phyloP scores from a whole-genome alignment of 2,113 vertebrate genomes.

The Scatophagus argus region DNA sequence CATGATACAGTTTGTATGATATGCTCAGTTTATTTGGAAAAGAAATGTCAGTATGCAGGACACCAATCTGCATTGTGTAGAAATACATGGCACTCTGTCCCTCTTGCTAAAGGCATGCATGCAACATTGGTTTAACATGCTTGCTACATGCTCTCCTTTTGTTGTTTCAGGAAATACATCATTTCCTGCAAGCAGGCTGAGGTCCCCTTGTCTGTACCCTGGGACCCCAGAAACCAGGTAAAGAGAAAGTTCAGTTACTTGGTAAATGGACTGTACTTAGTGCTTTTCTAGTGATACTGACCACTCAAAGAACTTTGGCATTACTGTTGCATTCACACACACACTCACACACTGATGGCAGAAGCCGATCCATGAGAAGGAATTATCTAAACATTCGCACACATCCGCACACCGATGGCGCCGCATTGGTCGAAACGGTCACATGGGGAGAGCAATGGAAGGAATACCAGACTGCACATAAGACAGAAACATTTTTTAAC shows the following conservation, averaged over 20 bases:
- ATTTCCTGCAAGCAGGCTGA: conserved; percentile 90
- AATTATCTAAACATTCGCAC: too few species aligned
- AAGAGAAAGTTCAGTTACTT: not conserved
- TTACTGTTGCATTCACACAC: too few species aligned
- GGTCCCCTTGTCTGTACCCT: conserved; percentile 92
- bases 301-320: too few species aligned
- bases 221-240: conserved; percentile 97
- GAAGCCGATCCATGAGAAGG: too few species aligned
- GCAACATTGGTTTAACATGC: too few species aligned
- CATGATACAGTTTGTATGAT: not conserved
- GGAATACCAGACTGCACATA: not conserved
- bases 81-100: not conserved
- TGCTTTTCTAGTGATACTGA: too few species aligned
- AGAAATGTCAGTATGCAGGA: not conserved
- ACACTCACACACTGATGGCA: too few species aligned
- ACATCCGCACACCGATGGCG: too few species aligned
- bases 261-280: too few species aligned
- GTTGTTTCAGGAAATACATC: conserved; percentile 89
- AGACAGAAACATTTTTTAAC: not conserved
- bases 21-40: not conserved
- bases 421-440: not conserved
- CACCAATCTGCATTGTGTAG: not conserved
- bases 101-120: not conserved
- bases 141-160: not conserved
- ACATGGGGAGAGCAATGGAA: not conserved